A percentile compares a stretch with the other conserved stretches of the same genome.
Evolutionary conservation across 2,888 invertebrate genomes (phyloP).

Genomic region (Anarsia innoxiella): DNA sequence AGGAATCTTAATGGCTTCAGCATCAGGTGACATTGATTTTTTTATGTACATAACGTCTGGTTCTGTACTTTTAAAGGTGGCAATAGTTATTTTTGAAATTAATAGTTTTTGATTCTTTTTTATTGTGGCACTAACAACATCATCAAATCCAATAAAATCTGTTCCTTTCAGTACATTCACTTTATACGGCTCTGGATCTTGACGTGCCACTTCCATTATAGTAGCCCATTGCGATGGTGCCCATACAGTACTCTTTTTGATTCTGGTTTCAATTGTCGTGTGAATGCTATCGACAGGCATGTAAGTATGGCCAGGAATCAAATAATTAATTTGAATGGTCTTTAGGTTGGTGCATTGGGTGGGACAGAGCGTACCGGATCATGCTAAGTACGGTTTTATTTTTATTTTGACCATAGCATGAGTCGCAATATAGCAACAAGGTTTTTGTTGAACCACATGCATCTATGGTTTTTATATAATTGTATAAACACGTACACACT

Average conservation of each 20-base stretch:
- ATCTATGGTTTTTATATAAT: neutral
- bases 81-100: slow-evolving; percentile 21
- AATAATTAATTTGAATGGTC: slow-evolving; percentile 23
- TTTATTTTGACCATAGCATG: neutral
- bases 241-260: slow-evolving; percentile 19
- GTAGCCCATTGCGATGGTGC: slow-evolving; percentile 22
- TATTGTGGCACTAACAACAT: neutral
- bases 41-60: slow-evolving; percentile 12
- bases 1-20: no score
- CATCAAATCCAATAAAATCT: slow-evolving; percentile 4
- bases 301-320: slow-evolving; percentile 23
- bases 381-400: slow-evolving; percentile 10
- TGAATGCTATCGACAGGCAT: slow-evolving; percentile 23
- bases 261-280: slow-evolving; percentile 19
- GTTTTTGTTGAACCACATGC: neutral
- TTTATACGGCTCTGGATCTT: slow-evolving; percentile 7
- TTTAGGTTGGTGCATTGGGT: slow-evolving; percentile 14
- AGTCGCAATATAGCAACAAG: neutral
- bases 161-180: slow-evolving; percentile 1
- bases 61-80: slow-evolving; percentile 20
- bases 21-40: slow-evolving; percentile 16
- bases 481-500: slow-evolving; percentile 6
- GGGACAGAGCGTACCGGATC: slow-evolving; percentile 15
- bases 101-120: slow-evolving; percentile 18
- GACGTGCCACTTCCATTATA: slow-evolving; percentile 8